Base-by-base conservation (phyloP, 2,888 invertebrate genomes). In the Diplolepis rosae region DNA sequence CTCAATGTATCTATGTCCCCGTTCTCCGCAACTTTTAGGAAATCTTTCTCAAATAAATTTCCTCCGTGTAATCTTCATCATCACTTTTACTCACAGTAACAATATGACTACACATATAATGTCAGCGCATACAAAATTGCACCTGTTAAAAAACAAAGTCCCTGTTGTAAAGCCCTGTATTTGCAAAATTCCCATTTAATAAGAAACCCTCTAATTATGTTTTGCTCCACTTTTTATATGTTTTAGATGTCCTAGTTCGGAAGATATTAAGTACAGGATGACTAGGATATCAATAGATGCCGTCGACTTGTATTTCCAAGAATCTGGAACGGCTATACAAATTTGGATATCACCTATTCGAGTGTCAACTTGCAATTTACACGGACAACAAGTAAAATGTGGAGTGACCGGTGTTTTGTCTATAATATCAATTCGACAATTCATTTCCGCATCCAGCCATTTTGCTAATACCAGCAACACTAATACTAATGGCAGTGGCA, bases 341-440 rank as follows among this genome's bases (percentile, higher is more conserved):
- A 90, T 96, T 1, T 96, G 96, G 95, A 91, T 96, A 80, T 96
- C 95, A 22, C 98, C 98, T 1, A 92, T 98, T 39, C 92, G 98
- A 65, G 89, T 98, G 73, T 94, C 97, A 24, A 95, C 94, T 61
- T 98, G 98, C 85, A 98, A 98, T 90, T 91, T 98, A n/a, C 98
- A 98, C 84, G 97, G 98, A 0, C 93, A 95, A 77, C 95, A 96
- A 82, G 96, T 96, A 35, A 95, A 95, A 79, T 94, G 95, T 2
- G 98, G 98, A 1, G 92, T 98, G 30, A 97, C 97, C 2, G 95
- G 95, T 5, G 91, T 98, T 56, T 89, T 98, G 73, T 95, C 96
- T 1, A 93, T 94, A 76, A 92, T 96, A 74, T 89, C 92, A 71
- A 81, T 94, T 66, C 90, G 92, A 30, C 93, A 95, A 83, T 93